phyloP scores from a whole-genome alignment of 2,113 vertebrate genomes.

The Oreocharis arfaki region DNA sequence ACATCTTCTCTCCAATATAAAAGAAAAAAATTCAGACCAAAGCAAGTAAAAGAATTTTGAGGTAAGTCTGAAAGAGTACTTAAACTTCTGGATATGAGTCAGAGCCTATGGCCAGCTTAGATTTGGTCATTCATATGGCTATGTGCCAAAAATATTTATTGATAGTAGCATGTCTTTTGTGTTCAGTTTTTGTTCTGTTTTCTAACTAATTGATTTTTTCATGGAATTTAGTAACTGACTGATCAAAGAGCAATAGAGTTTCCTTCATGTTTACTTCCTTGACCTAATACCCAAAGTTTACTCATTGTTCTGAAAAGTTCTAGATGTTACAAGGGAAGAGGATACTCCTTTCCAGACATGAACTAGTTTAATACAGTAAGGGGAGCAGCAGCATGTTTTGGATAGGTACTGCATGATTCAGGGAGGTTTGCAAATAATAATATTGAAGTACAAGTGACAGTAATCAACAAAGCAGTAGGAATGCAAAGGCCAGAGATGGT shows the following conservation, averaged over 20 bases:
- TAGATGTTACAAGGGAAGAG: slow-evolving; percentile 72
- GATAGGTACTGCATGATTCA: not conserved
- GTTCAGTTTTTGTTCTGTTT: slow-evolving; percentile 15
- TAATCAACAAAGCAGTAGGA: not conserved
- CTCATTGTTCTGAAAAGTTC: slow-evolving; percentile 71
- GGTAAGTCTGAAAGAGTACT: not conserved
- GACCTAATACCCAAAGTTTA: slow-evolving; percentile 76
- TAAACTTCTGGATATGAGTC: not conserved
- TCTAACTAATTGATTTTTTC: slow-evolving; percentile 79
- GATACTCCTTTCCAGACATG: slow-evolving; percentile 70
- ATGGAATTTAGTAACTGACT: slow-evolving; percentile 83
- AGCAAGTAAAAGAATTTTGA: not conserved
- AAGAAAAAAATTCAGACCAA: not conserved
- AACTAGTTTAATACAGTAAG: slow-evolving; percentile 8
- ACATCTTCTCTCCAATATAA: not conserved
- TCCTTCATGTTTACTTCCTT: slow-evolving; percentile 81
- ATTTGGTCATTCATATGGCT: not conserved
- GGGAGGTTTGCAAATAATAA: not conserved
- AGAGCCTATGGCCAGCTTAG: not conserved
- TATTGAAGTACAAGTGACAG: not conserved
- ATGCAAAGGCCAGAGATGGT: not conserved
- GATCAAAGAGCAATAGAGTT: slow-evolving; percentile 80
- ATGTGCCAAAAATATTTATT: not conserved
- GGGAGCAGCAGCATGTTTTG: slow-evolving; percentile 9
- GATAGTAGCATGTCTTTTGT: not conserved